Conservation (phyloP, 2,797 vertebrate species). For the Artibeus lituratus region DNA sequence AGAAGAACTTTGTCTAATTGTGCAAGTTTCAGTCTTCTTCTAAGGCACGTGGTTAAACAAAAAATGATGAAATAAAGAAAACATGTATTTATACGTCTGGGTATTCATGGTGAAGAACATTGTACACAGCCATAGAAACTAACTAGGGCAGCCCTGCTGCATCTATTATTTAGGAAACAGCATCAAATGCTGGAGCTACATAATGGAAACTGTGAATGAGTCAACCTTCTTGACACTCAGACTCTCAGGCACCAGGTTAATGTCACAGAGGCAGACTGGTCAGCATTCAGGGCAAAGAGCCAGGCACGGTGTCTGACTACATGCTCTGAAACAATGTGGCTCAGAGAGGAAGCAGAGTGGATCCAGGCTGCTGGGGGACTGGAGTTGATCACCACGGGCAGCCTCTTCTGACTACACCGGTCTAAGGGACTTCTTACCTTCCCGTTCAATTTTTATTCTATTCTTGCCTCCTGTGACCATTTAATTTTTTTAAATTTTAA, state of each 20-base stretch:
- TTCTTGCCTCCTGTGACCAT: background rate
- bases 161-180: conserved; percentile 62
- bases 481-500: background rate
- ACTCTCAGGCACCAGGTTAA: conserved; percentile 66
- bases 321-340: conserved; percentile 41
- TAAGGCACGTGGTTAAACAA: background rate
- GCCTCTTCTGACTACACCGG: conserved; percentile 34
- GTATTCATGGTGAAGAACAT: background rate
- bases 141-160: background rate
- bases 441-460: background rate
- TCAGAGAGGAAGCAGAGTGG: background rate
- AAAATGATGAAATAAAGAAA: background rate
- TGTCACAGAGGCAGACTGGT: conserved; percentile 63
- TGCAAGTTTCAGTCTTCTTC: background rate
- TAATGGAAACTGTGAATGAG: conserved; percentile 76
- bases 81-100: background rate
- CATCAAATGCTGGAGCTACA: conserved; percentile 64
- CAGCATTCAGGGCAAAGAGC: conserved; percentile 39
- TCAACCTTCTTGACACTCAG: conserved; percentile 67
- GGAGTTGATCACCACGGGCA: conserved; percentile 40
- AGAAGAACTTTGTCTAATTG: background rate
- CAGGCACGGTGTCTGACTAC: conserved; percentile 39
- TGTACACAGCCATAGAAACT: background rate
- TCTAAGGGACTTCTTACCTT: background rate
- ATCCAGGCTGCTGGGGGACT: conserved; percentile 18